Evolutionary conservation across 92 coral and sea anemone species (phyloP).

Genomic region (Actinostola sp.): DNA sequence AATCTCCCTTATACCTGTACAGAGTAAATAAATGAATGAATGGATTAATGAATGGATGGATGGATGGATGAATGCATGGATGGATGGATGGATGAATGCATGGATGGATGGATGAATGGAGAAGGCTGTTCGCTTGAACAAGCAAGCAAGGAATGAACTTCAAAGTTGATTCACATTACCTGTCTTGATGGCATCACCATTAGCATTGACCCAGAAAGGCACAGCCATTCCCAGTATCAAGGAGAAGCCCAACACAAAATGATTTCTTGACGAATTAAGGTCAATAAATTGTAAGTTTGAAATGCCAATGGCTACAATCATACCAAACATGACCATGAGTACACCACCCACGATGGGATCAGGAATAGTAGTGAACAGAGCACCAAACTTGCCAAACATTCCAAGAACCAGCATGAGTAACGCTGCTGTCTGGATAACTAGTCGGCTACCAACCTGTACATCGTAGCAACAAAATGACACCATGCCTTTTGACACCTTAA

Average conservation of each 20-base stretch:
- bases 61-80: too few species aligned
- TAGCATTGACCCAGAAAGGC: constrained; percentile 41
- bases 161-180: too few species aligned
- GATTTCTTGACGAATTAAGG: constrained; percentile 80
- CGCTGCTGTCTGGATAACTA: constrained; percentile 69
- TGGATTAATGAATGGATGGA: too few species aligned
- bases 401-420: constrained; percentile 67
- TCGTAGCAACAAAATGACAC: too few species aligned
- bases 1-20: constrained; percentile 56
- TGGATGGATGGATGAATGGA: too few species aligned
- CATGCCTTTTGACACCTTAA: too few species aligned
- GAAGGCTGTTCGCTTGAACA: too few species aligned
- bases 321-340: too few species aligned
- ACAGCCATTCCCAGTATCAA: constrained; percentile 78
- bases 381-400: constrained; percentile 80
- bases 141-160: too few species aligned
- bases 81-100: too few species aligned
- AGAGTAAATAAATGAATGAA: background rate
- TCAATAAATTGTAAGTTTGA: constrained; percentile 87
- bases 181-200: constrained; percentile 33
- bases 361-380: constrained; percentile 85
- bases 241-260: constrained; percentile 78
- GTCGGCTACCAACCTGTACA: constrained; percentile 88
- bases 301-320: constrained; percentile 86
- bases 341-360: constrained; percentile 90